Evolutionary conservation across 2,888 invertebrate genomes (phyloP).

Genomic region (Rhingia campestris): DNA sequence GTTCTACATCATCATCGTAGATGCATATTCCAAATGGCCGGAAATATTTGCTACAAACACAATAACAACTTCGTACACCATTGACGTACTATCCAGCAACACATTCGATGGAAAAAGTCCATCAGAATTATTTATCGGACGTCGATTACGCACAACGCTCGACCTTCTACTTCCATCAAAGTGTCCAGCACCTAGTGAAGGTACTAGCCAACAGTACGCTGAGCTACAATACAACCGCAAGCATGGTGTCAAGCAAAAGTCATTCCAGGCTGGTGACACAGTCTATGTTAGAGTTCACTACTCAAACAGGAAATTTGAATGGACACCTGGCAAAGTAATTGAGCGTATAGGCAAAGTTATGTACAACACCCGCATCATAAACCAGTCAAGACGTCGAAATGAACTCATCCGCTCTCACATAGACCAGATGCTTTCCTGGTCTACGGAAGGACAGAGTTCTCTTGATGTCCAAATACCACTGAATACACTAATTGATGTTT

Average conservation of each 20-base stretch:
- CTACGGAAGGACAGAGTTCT: not conserved
- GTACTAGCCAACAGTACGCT: not conserved
- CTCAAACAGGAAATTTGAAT: slow-evolving; percentile 14
- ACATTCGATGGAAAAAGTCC: slow-evolving; percentile 32
- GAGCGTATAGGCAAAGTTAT: slow-evolving; percentile 24
- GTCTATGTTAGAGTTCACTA: slow-evolving; percentile 42
- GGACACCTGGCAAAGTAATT: slow-evolving; percentile 31
- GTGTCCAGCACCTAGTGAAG: not conserved
- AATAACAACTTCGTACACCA: slow-evolving; percentile 8
- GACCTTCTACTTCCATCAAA: slow-evolving; percentile 18
- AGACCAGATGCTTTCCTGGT: not conserved
- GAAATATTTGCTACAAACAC: slow-evolving; percentile 3
- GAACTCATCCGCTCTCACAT: not conserved
- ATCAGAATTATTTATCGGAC: slow-evolving; percentile 31
- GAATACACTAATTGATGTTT: not conserved
- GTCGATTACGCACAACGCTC: slow-evolving; percentile 31
- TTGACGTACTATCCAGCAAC: slow-evolving; percentile 6
- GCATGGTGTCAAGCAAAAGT: slow-evolving; percentile 25
- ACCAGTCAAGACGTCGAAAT: slow-evolving; percentile 1
- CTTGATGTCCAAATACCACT: not conserved
- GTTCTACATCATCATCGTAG: slow-evolving; percentile 20
- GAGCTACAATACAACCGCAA: slow-evolving; percentile 30
- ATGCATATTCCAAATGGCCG: slow-evolving; percentile 10
- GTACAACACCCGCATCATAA: slow-evolving; percentile 17
- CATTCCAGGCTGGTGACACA: slow-evolving; percentile 19